Base-by-base conservation (phyloP, 2,113 vertebrate genomes). In the Solea senegalensis region DNA sequence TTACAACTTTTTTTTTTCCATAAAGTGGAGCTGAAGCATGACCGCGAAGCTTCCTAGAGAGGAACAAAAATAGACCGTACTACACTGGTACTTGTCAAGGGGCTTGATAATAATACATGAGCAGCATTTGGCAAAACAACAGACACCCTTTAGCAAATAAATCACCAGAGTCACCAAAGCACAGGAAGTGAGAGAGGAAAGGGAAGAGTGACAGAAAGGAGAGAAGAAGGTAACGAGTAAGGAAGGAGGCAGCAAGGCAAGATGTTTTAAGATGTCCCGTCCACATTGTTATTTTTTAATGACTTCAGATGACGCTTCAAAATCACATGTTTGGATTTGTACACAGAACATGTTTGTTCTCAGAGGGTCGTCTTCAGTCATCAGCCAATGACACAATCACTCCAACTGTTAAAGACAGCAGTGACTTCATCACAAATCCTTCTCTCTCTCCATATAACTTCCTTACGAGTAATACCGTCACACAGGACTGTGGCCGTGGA, bases 111-210 rank as follows among this genome's bases (percentile, higher is more conserved):
- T 90, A 94, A 95, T 90, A 95, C 94, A 82, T 93, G 94, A 96
- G 94, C 93, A 95, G 95, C 94, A 93, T 95, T 94, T 91, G 94
- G 96, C 95, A 95, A 95, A 94, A 94, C 94, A 95, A 95, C 65
- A 74, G 83, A 88, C 60, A 61, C 88, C 94, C 93, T 95, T 95
- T 93, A 93, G 94, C 94, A 95, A 94, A 95, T 91, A 83, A 94
- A 95, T 94, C 95, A 97, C 95, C 93, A 95, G 92, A 94, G 94
- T 95, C 95, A 97, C 95, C 93, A 95, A 95, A 97, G 96, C 96
- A 95, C 94, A 93, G 92, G 90, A 91, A 21, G 67, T 49, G 92
- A 88, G 69, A 10, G 14, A 4, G 41, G 89, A 86, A 27, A 51
- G 55, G 39, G 51, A 21, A 59, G 54, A 26, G 39, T 61, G 44